Base-by-base conservation (phyloP, 2,113 vertebrate species). In the Benthochromis sp. region DNA sequence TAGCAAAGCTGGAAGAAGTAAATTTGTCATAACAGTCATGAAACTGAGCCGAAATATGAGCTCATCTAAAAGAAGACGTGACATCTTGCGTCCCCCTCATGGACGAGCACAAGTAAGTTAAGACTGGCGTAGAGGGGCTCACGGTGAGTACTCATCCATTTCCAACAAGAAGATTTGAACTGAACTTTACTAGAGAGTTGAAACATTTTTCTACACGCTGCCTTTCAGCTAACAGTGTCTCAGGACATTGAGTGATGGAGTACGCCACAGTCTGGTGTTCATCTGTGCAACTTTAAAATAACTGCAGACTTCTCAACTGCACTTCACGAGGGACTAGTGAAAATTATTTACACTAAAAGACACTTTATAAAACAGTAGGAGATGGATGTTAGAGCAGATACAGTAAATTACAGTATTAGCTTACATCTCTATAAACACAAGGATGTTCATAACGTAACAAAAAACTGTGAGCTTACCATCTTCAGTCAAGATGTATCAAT, bases 241-340 rank as follows among this genome's bases (percentile, higher is more conserved):
- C 73, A 89, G 84, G 81, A 85, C 83, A 88, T 76, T 90, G 78
- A 38, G 8, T 53, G 55, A 81, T 19, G 85, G 73, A 83, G 69
- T 45, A 47, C 61, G 40, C 43, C 79, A 81, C 27, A 31, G 57
- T 85, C 86, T 84, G 7, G 84, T 84, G 7, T 84, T 82, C 34
- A 19, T 85, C 81, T 92, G 93, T 93, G 90, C 85, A 92, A 93
- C 81, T 86, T 91, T 81, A 90, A 92, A 92, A 93, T n/a, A 80
- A 78, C 4, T 43, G 88, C 12, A 45, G 40, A 88, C 29, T 80
- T 13, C 81, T 89, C 36, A 53, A n/a, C 13, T 47, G 29, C 84
- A 90, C 83, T 88, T 54, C 14, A 59, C 40, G 9, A 83, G 59
- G 59, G 50, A 85, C 52, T 9, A 63, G 24, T 83, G 17, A 69